Evolutionary conservation across 2,797 vertebrate genomes (phyloP).

Genomic region (Neomorphus geoffroyi): DNA sequence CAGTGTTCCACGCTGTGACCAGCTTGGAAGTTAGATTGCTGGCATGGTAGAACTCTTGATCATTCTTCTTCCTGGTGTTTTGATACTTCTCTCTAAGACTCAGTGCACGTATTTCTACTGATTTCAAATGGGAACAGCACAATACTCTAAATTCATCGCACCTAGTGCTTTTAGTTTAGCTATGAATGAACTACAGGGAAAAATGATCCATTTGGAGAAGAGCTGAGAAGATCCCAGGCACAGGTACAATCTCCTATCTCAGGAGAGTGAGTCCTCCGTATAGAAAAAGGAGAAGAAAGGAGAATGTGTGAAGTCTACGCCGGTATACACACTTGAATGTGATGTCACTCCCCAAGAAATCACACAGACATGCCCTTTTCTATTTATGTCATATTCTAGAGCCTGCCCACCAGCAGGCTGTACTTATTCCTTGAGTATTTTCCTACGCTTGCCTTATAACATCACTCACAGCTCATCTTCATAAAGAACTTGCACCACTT

Average conservation of each 20-base stretch:
- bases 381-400: neutral
- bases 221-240: neutral
- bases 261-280: neutral
- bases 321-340: neutral
- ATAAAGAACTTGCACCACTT: neutral
- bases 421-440: neutral
- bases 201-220: neutral
- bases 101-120: neutral
- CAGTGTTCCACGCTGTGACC: neutral
- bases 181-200: neutral
- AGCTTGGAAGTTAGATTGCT: neutral
- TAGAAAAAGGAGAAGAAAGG: neutral
- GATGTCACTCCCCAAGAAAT: neutral
- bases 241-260: neutral
- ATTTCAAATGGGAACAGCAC: neutral
- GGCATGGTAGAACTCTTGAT: too few species aligned
- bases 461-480: neutral
- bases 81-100: neutral
- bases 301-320: neutral
- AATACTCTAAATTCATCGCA: neutral
- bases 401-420: neutral
- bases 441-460: neutral
- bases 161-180: neutral
- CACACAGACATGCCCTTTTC: neutral
- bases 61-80: neutral